Evolutionary conservation across 1,140 invertebrate genomes (phyloP).

Genomic region (Dreissena rostriformis): DNA sequence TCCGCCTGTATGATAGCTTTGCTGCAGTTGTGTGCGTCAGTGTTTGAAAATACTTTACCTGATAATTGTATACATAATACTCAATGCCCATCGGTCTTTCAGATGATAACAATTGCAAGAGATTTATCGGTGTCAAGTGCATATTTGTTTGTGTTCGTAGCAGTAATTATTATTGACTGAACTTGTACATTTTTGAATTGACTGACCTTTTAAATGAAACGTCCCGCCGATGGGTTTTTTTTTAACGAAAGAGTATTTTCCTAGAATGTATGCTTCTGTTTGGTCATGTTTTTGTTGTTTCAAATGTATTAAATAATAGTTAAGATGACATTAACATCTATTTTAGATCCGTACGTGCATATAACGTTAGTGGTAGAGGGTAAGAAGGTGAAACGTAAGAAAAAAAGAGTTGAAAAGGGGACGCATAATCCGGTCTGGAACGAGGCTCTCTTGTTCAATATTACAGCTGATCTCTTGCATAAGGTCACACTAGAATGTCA

Average conservation of each 20-base stretch:
- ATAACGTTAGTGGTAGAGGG: conserved; percentile 84
- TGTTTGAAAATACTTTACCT: too few species aligned
- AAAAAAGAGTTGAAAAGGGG: conserved; percentile 83
- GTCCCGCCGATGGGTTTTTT: not conserved
- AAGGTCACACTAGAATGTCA: conserved; percentile 73
- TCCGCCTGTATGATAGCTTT: too few species aligned
- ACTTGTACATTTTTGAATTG: too few species aligned
- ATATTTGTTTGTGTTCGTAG: too few species aligned
- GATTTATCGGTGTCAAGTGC: too few species aligned
- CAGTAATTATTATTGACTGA: too few species aligned
- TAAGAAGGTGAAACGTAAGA: conserved; percentile 85
- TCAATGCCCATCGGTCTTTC: too few species aligned
- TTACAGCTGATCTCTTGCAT: conserved; percentile 80
- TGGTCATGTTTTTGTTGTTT: not conserved
- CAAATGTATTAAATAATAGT: not conserved
- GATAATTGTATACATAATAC: too few species aligned
- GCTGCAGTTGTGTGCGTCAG: too few species aligned
- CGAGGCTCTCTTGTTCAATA: conserved; percentile 84
- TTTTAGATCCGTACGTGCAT: conserved; percentile 85
- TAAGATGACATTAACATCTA: conserved; percentile 28
- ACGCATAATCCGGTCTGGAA: conserved; percentile 85
- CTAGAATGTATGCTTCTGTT: not conserved
- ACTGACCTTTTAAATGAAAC: too few species aligned
- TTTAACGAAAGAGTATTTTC: not conserved
- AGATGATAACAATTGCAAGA: too few species aligned